A percentile compares a stretch with the other conserved stretches of the same genome.
phyloP scores from a whole-genome alignment of 2,797 vertebrate genomes.

The Tapirus indicus region DNA sequence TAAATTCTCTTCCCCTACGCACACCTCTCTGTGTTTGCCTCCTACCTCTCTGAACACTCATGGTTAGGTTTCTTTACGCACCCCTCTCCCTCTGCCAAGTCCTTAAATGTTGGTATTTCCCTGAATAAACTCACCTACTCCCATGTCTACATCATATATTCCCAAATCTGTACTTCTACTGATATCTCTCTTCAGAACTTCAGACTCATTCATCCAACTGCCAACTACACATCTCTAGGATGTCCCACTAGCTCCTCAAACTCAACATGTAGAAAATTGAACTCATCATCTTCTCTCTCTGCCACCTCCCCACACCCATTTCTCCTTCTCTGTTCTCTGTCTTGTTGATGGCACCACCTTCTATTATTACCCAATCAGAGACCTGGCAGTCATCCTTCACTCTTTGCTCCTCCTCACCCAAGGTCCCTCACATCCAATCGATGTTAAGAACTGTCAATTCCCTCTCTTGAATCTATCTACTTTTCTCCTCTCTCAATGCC shows the following conservation, averaged over 20 bases:
- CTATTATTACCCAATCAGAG: background rate
- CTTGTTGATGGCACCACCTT: background rate
- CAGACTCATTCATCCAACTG: background rate
- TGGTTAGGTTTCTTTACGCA: background rate
- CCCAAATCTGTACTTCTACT: background rate
- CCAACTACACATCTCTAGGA: background rate
- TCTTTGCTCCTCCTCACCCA: background rate
- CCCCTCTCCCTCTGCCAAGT: background rate
- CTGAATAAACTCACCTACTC: conserved; percentile 3
- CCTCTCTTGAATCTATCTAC: background rate
- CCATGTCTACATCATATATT: background rate
- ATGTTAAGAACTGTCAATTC: background rate
- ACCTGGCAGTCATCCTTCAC: background rate
- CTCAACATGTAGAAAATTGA: background rate
- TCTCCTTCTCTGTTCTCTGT: background rate
- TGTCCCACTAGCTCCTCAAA: background rate
- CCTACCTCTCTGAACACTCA: background rate
- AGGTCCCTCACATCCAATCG: background rate
- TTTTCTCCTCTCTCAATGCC: background rate
- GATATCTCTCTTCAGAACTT: conserved; percentile 28
- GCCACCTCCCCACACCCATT: background rate
- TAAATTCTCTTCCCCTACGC: background rate
- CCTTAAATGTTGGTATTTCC: conserved; percentile 4
- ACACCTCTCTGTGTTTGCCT: background rate
- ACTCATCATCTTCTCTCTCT: background rate